Conservation (phyloP, 1,140 invertebrate species). For the Caenorhabditis remanei region DNA sequence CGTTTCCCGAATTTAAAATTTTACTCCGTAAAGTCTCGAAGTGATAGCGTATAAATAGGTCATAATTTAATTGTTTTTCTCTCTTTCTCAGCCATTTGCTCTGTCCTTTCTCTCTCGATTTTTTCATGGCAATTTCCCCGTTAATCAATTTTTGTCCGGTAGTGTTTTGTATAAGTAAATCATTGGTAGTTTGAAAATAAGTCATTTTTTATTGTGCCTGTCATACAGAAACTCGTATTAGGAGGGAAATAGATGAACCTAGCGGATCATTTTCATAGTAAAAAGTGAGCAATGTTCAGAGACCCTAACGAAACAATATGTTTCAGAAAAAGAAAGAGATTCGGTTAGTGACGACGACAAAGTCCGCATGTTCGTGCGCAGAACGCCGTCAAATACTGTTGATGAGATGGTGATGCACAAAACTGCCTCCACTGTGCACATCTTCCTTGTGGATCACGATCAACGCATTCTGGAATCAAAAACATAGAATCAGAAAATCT, state of each 20-base stretch:
- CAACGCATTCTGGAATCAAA: conserved; percentile 52
- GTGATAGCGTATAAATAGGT: conserved; percentile 47
- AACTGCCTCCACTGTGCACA: conserved; percentile 53
- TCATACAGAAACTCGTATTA: conserved; percentile 48
- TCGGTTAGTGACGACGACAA: conserved; percentile 38
- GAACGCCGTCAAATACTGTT: conserved; percentile 47
- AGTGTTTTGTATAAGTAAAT: conserved; percentile 21
- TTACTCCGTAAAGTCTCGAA: conserved; percentile 32
- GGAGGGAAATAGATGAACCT: background rate
- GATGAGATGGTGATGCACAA: conserved; percentile 53
- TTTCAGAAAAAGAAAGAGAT: background rate
- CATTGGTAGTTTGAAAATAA: background rate
- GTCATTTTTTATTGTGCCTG: background rate
- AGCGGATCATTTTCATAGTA: conserved; percentile 10
- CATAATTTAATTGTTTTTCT: conserved; percentile 33
- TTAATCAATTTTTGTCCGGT: conserved; percentile 28
- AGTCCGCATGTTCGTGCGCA: conserved; percentile 59
- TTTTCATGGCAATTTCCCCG: conserved; percentile 42
- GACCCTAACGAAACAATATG: conserved; percentile 44
- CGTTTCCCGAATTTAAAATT: background rate
- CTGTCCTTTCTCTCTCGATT: background rate
- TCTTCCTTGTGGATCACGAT: conserved; percentile 57
- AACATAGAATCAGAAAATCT: background rate
- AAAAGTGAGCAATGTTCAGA: conserved; percentile 35
- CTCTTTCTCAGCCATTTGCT: background rate